Conservation (phyloP, 2,888 invertebrate species). For the Dynastes maya region DNA sequence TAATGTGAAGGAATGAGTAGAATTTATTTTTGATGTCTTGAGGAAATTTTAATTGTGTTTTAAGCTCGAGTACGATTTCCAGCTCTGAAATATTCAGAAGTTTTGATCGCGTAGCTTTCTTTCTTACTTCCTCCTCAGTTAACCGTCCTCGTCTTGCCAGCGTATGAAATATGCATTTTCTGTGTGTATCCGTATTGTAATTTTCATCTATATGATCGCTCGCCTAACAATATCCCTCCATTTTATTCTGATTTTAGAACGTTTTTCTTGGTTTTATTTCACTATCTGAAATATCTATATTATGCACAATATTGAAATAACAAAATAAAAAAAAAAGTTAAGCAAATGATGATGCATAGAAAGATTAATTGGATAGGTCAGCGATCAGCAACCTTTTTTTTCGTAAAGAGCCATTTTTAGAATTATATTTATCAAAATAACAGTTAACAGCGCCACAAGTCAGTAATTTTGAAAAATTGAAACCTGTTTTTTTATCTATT, state of each 20-base stretch:
- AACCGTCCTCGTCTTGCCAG: constrained; percentile 37
- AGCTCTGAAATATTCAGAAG: constrained; percentile 53
- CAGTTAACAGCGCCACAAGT: too few relatives aligned
- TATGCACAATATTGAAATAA: not conserved
- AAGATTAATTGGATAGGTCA: too few relatives aligned
- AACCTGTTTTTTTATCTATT: too few relatives aligned
- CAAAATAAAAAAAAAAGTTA: too few relatives aligned
- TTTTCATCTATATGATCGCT: constrained; percentile 34
- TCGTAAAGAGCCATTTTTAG: too few relatives aligned
- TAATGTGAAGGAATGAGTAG: constrained; percentile 68
- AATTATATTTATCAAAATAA: too few relatives aligned
- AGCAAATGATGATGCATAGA: too few relatives aligned
- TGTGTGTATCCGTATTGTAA: constrained; percentile 46
- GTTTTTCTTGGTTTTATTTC: not conserved
- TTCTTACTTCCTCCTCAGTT: constrained; percentile 30
- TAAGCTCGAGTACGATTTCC: constrained; percentile 55
- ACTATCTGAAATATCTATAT: not conserved
- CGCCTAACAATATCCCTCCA: constrained; percentile 28
- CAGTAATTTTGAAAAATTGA: too few relatives aligned
- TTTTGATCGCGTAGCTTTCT: constrained; percentile 52
- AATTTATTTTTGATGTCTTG: constrained; percentile 69
- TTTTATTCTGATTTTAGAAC: constrained; percentile 32
- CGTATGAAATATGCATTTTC: constrained; percentile 52
- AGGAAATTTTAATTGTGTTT: constrained; percentile 66
- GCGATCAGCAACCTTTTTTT: too few relatives aligned